Base-by-base conservation (phyloP, 2,797 vertebrate species). In the Staurois parvus region DNA sequence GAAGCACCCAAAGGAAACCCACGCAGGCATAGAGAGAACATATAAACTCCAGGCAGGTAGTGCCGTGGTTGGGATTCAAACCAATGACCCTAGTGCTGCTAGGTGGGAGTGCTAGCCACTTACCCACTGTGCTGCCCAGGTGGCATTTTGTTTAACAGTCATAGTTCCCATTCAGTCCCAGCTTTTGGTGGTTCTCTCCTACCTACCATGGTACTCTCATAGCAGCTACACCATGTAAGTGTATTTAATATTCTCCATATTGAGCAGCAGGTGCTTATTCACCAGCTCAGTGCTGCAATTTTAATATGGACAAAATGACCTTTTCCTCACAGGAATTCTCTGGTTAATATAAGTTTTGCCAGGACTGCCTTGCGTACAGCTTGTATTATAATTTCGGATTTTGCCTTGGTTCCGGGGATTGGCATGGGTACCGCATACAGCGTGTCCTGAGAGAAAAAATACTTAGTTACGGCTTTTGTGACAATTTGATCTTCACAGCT, bases 381-480 rank as follows among this genome's bases (percentile, higher is more conserved):
- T 29, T 26, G 21, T 72, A 59, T 72, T 6, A 6, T 62, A 37
- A 72, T 72, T 59, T 40, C 28, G 69, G 69, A 72, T 81, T 80
- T 62, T 40, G 52, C 19, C 17, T 59, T 72, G 69, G 79, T 37
- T 62, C 26, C 40, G 30, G 48, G 52, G 52, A 37, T 73, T 81
- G 69, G 52, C 69, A 81, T 73, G 11, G 34, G 68, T 52, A 29
- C 68, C 52, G 59, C 56, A 72, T 62, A 24, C 68, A 72, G 70
- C 48, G n/a, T 72, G 30, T 62, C 79, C 68, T 28, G 34, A 72
- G 79, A 73, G 67, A 62, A 52, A 77, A 84, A 78, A 72, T 72
- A 84, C 83, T 84, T 84, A 84, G 83, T 84, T 84, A 69, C 66
- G 83, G 74, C 52, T 78, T 45, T 84, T 75, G 32, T 84, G 68